phyloP scores from a whole-genome alignment of 2,113 vertebrate species.

The Cynopterus brachyotis region DNA sequence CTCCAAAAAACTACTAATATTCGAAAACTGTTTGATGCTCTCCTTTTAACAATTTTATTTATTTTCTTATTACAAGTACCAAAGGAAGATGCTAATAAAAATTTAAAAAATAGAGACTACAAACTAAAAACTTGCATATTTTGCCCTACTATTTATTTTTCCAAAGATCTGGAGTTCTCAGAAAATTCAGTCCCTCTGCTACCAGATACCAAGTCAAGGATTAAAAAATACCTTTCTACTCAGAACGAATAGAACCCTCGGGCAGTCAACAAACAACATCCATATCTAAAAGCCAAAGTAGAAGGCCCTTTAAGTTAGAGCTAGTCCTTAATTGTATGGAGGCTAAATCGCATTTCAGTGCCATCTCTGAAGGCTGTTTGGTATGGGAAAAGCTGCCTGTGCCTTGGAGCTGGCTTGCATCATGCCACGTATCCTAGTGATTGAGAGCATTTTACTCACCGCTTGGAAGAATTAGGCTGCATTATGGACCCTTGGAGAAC shows the following conservation, averaged over 20 bases:
- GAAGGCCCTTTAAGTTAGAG: neutral
- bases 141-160: neutral
- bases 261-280: neutral
- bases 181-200: neutral
- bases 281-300: neutral
- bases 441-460: neutral
- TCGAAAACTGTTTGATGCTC: neutral
- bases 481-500: neutral
- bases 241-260: neutral
- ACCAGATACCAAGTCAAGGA: neutral
- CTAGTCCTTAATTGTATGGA: neutral
- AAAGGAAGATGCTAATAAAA: neutral
- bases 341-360: neutral
- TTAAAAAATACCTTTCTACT: neutral
- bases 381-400: neutral
- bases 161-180: neutral
- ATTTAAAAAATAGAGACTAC: neutral
- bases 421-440: neutral
- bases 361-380: neutral
- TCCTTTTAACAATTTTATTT: neutral
- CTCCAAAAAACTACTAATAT: neutral
- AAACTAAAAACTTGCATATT: neutral
- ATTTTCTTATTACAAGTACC: neutral
- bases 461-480: neutral
- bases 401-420: neutral